Evolutionary conservation across 2,888 invertebrate species (phyloP), one percentile per base, ranked within the genome.

Genomic region (Synergus laeviventris): DNA sequence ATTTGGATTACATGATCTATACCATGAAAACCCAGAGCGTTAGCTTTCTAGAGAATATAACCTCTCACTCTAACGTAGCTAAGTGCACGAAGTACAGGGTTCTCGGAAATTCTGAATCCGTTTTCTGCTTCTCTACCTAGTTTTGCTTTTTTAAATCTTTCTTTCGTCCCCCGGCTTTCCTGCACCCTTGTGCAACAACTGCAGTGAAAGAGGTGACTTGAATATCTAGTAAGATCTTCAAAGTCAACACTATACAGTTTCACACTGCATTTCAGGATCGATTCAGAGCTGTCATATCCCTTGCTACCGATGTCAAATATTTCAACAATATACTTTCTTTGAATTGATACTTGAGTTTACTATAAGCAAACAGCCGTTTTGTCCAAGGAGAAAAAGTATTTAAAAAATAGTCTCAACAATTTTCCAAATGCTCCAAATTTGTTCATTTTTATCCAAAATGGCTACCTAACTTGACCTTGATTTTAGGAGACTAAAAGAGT

Each of bases 31-130:
- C n/a, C 70, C 36, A 24, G 21, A 62, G 70, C 70, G 36, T 70
- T 54, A 70, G 70, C 49, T 70, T 70, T 49, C 49, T 31, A 49
- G 70, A 54, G 31, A 70, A 70, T 70, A 70, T 70, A 54, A 49
- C 49, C 24, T 70, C n/a, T 49, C n/a, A 14, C 66, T 16, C 7
- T 66, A 45, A 45, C 24, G 45, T 62, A 14, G 24, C n/a, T 49
- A 49, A 70, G 49, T 70, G 70, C 70, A 59, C 1, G 12, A 24
- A 59, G 14, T 59, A 59, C 24, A 59, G 24, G 24, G 3, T 11
- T 59, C 24, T 24, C 24, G 14, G 14, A 21, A 59, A 59, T 59
- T 21, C 21, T 24, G 7, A 12, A 59, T 59, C 59, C 59, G 14
- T 59, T 59, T 59, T 59, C 59, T 14, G 59, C 21, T 59, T 59